A percentile compares a stretch with the other conserved stretches of the same genome.
Conservation (phyloP, 2,797 vertebrate genomes). For the Sciaenops ocellatus region DNA sequence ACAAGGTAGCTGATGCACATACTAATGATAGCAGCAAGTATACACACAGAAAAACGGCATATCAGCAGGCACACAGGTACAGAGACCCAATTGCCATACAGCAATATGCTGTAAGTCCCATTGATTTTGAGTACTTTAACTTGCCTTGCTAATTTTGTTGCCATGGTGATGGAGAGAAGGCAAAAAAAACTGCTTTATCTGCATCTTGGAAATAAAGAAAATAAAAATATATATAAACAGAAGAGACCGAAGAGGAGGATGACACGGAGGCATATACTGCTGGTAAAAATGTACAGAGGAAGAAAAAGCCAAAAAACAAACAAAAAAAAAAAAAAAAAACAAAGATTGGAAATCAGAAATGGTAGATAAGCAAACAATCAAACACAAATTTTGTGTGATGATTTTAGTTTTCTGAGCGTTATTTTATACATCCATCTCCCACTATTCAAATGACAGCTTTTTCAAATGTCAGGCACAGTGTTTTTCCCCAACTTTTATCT, state of each 20-base stretch:
- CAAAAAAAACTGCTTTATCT: neutral
- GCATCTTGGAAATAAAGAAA: neutral
- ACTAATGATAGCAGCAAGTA: constrained; percentile 3
- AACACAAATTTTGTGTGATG: neutral
- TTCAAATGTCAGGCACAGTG: constrained; percentile 52
- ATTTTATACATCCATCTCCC: constrained; percentile 12
- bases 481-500: constrained; percentile 43
- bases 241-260: neutral
- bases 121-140: constrained; percentile 5
- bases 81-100: neutral
- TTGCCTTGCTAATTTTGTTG: constrained; percentile 12
- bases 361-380: neutral
- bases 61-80: neutral
- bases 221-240: neutral
- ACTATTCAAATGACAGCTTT: constrained; percentile 35
- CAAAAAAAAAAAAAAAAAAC: neutral
- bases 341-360: neutral
- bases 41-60: neutral
- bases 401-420: neutral
- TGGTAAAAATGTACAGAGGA: neutral
- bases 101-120: neutral
- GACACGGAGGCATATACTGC: neutral
- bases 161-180: constrained; percentile 20
- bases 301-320: neutral
- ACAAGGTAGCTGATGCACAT: constrained; percentile 2